Percentiles rank a stretch among this genome's conserved stretches.
These are phyloP conservation scores for Dryomyza anilis DNA, from an alignment of 2,888 invertebrate species.

Conservation along the genomic window DNA sequence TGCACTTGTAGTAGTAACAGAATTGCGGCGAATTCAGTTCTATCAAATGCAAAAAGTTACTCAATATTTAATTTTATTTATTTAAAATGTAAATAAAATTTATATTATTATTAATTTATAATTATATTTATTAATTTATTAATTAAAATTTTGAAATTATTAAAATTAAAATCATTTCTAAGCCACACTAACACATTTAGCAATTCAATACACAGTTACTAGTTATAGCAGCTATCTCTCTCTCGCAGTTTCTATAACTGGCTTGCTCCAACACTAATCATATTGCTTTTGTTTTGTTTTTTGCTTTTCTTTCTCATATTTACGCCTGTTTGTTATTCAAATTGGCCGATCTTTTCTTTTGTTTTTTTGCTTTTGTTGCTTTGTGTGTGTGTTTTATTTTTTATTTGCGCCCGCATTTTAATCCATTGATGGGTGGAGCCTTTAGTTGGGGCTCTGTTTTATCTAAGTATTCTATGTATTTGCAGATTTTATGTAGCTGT, in stretches of 20 bases:
- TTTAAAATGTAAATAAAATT: no score
- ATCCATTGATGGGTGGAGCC: slow-evolving; percentile 25
- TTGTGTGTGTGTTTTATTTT: no score
- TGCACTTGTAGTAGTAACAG: no score
- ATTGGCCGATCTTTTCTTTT: no score
- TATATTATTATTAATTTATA: no score
- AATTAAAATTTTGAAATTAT: no score
- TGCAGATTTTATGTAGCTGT: slow-evolving; percentile 31
- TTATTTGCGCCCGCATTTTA: not conserved
- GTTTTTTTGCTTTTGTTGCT: slow-evolving; percentile 8
- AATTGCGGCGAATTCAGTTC: no score
- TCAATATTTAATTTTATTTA: no score
- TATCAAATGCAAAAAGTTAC: no score
- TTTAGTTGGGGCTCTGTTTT: slow-evolving; percentile 22
- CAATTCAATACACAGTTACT: slow-evolving; percentile 9
- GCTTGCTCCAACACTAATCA: not conserved
- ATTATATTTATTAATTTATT: no score
- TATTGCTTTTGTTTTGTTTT: not conserved
- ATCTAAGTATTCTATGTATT: slow-evolving; percentile 23
- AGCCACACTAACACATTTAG: no score
- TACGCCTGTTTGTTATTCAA: slow-evolving; percentile 42
- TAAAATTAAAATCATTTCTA: no score
- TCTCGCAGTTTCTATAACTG: slow-evolving; percentile 1
- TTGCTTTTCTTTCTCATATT: not conserved
- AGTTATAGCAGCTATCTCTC: not conserved